Conservation (phyloP, 2,888 invertebrate species). For the Formica aserva region DNA sequence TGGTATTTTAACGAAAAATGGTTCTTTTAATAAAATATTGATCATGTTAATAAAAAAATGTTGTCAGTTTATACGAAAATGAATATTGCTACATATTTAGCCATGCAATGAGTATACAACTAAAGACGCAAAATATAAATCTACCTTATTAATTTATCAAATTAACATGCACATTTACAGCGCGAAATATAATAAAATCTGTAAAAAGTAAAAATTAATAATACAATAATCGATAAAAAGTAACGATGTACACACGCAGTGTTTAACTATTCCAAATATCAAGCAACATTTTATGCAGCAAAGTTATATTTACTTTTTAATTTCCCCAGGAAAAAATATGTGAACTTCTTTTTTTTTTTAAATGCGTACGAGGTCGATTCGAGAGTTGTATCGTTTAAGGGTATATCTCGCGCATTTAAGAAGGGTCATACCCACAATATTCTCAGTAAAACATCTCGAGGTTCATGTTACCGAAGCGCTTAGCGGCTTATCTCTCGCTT, state of each 20-base stretch:
- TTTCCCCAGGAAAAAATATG: background rate
- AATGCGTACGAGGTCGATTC: background rate
- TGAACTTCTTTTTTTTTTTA: background rate
- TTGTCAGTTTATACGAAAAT: background rate
- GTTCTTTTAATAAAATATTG: background rate
- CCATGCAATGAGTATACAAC: background rate
- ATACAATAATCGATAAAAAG: constrained; percentile 1
- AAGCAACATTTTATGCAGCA: background rate
- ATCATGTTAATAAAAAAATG: background rate
- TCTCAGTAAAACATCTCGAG: background rate
- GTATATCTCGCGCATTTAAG: background rate
- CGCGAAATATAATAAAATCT: background rate
- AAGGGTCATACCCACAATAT: background rate
- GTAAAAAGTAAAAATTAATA: background rate
- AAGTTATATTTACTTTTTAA: background rate
- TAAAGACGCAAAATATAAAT: background rate
- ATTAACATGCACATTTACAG: background rate
- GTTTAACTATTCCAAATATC: background rate
- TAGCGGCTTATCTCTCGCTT: background rate
- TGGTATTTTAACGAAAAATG: constrained; percentile 16
- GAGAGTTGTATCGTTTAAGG: background rate
- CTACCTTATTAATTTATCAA: background rate
- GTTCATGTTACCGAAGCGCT: background rate
- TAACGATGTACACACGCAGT: background rate
- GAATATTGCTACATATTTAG: background rate